phyloP scores from a whole-genome alignment of 1,140 invertebrate species.

The Radopholus similis region DNA sequence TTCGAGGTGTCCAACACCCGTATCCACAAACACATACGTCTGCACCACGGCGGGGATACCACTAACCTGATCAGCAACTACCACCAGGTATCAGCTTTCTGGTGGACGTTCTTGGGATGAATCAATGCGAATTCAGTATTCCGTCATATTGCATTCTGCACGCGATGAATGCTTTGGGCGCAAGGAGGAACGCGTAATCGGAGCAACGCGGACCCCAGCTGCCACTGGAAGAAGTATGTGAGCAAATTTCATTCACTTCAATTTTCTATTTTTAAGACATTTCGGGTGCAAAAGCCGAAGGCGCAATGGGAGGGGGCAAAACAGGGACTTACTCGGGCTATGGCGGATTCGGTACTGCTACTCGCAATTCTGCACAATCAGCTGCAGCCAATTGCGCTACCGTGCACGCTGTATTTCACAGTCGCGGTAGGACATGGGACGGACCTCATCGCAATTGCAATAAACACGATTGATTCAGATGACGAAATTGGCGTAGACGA shows the following conservation, averaged over 20 bases:
- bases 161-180: slow-evolving; percentile 19
- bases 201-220: background rate
- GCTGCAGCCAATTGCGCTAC: too few species aligned
- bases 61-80: slow-evolving; percentile 16
- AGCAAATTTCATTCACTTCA: background rate
- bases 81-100: slow-evolving; percentile 1
- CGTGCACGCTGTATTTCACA: too few species aligned
- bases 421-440: too few species aligned
- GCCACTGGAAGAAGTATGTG: background rate
- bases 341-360: too few species aligned
- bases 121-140: slow-evolving; percentile 4
- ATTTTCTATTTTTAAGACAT: background rate
- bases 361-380: too few species aligned
- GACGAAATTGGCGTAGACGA: too few species aligned
- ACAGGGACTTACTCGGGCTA: too few species aligned
- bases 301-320: too few species aligned
- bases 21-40: slow-evolving; percentile 20
- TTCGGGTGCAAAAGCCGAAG: too few species aligned
- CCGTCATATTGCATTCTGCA: background rate
- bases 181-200: slow-evolving; percentile 8
- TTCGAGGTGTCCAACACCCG: slow-evolving; percentile 21
- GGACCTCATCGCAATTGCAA: too few species aligned
- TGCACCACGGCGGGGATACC: slow-evolving; percentile 7
- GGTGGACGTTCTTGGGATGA: background rate
- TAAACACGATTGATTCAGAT: too few species aligned